These are phyloP conservation scores for Narcine bancroftii DNA, from an alignment of 2,113 vertebrate species.

Conservation along the genomic window DNA sequence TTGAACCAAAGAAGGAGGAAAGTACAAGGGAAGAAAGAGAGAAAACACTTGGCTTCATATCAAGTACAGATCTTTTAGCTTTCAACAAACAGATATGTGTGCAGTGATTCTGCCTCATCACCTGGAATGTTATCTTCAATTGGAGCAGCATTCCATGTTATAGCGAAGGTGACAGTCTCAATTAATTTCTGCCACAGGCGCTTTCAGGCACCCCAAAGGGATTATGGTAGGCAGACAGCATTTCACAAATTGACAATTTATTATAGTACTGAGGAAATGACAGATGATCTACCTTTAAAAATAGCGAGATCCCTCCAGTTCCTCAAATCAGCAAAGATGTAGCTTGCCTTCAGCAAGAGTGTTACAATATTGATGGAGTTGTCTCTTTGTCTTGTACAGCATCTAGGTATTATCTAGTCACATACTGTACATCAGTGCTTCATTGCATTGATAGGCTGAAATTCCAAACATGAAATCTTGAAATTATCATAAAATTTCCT, in stretches of 20 bases:
- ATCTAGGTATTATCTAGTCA: neutral
- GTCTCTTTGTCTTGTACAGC: neutral
- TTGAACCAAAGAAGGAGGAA: neutral
- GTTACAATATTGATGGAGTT: neutral
- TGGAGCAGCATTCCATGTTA: conserved; percentile 10
- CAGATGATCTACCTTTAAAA: neutral
- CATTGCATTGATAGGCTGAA: neutral
- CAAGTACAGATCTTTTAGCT: neutral
- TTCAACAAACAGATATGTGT: conserved; percentile 7
- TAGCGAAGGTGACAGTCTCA: neutral
- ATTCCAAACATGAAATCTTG: neutral
- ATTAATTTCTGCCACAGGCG: conserved; percentile 23
- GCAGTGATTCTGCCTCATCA: conserved; percentile 17
- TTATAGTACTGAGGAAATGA: neutral
- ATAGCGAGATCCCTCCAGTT: neutral
- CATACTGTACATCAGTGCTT: too few species aligned
- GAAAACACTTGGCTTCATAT: neutral
- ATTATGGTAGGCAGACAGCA: neutral
- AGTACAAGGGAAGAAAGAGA: neutral
- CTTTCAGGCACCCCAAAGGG: neutral
- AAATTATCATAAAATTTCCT: neutral
- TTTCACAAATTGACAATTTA: conserved; percentile 17
- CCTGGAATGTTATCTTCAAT: conserved; percentile 11
- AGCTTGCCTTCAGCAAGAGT: conserved; percentile 1
- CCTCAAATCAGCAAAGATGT: neutral